Percentiles rank a stretch among this genome's conserved stretches.
These are phyloP conservation scores for Anarhynchus alexandrinus DNA, from an alignment of 2,113 vertebrate species.

Conservation along the genomic window DNA sequence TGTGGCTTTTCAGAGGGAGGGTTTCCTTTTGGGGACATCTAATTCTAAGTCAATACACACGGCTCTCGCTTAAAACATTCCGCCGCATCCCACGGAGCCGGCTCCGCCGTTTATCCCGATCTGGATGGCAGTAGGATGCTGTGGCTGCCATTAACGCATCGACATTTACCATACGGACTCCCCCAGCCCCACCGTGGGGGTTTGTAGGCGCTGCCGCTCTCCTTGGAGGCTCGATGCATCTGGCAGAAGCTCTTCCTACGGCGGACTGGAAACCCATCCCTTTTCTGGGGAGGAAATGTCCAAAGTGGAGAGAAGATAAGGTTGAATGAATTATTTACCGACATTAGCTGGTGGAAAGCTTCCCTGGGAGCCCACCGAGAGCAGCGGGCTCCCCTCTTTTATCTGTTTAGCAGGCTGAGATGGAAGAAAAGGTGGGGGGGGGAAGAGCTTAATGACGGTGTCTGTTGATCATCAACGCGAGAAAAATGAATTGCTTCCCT, in stretches of 20 bases:
- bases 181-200: fast-evolving
- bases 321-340: constrained; percentile 11
- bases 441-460: neutral
- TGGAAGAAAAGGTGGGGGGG: neutral
- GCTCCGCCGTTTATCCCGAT: fast-evolving
- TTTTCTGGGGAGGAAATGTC: neutral
- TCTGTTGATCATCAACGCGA: constrained; percentile 51
- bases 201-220: neutral
- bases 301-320: neutral
- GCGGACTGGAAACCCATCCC: neutral
- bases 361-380: neutral
- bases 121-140: neutral
- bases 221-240: neutral
- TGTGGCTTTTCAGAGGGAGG: neutral
- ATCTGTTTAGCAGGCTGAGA: neutral
- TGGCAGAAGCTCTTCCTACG: neutral
- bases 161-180: fast-evolving
- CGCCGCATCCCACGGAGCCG: neutral
- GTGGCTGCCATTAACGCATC: neutral
- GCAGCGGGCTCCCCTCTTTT: neutral
- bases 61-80: neutral
- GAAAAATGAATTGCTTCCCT: constrained; percentile 73
- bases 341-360: neutral
- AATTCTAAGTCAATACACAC: neutral
- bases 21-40: neutral